phyloP scores from a whole-genome alignment of 2,888 invertebrate species.

The Nemurella pictetii region DNA sequence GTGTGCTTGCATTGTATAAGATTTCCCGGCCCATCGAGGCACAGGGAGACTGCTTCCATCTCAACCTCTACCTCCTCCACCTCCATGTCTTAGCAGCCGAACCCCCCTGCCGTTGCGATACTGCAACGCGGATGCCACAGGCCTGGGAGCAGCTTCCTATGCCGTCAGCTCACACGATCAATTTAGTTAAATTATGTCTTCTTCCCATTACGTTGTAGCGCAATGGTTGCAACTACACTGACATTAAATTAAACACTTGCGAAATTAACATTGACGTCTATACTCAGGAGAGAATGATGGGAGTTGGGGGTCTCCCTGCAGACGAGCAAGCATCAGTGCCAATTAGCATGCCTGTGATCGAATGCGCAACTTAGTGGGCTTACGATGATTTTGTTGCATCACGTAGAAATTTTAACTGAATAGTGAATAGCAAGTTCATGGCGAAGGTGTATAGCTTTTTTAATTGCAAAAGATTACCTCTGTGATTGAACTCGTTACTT shows the following conservation, averaged over 20 bases:
- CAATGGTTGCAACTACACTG: not conserved
- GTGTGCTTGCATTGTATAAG: constrained; percentile 11
- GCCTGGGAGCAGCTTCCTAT: not conserved
- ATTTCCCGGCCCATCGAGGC: not conserved
- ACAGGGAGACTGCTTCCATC: not conserved
- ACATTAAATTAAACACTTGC: not conserved
- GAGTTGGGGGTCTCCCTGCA: not conserved
- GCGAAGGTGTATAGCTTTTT: too few species aligned
- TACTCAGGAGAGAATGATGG: not conserved
- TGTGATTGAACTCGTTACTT: not conserved
- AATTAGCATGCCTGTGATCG: too few species aligned
- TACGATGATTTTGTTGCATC: not conserved
- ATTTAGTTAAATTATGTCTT: constrained; percentile 4
- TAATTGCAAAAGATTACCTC: too few species aligned
- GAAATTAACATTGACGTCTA: not conserved
- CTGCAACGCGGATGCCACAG: not conserved
- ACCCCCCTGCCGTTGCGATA: not conserved
- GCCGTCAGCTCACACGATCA: constrained; percentile 2
- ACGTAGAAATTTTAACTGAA: not conserved
- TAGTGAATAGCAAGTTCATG: too few species aligned
- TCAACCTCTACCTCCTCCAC: not conserved
- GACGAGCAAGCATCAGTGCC: not conserved
- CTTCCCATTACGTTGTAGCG: constrained; percentile 2
- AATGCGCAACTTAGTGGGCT: too few species aligned
- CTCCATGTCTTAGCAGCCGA: not conserved